Evolutionary conservation across 2,113 vertebrate species (phyloP).

Genomic region (Campylorhamphus procurvoides): DNA sequence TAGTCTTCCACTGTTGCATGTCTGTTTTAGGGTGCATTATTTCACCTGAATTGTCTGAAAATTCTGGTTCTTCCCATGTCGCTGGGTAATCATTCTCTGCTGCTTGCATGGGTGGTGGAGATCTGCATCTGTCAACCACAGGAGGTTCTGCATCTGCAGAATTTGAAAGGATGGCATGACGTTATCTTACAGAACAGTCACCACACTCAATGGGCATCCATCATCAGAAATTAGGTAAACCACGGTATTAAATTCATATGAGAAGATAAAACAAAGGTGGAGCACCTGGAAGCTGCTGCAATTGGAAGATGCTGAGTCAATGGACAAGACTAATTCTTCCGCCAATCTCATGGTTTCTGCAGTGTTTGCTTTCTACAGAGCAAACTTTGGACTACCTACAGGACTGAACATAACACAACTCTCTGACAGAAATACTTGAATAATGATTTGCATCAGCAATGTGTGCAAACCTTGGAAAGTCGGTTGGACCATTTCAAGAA

Average conservation of each 20-base stretch:
- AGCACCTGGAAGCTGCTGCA: not conserved
- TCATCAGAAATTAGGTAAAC: not conserved
- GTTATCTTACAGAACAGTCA: not conserved
- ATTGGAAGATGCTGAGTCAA: not conserved
- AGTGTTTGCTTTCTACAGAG: not conserved
- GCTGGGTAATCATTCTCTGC: conserved; percentile 75
- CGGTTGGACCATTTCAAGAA: not conserved
- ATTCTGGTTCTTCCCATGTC: conserved; percentile 92
- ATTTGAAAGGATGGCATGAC: conserved; percentile 27
- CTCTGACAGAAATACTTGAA: not conserved
- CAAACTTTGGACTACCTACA: not conserved
- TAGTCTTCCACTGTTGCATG: not conserved
- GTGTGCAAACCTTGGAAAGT: not conserved
- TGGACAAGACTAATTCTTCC: not conserved
- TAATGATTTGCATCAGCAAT: not conserved
- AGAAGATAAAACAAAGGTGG: not conserved
- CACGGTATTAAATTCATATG: not conserved
- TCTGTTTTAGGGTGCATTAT: not conserved
- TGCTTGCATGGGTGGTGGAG: conserved; percentile 84
- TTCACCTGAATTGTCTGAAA: conserved; percentile 98
- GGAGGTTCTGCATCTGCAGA: conserved; percentile 90
- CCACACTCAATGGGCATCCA: not conserved
- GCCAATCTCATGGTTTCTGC: not conserved
- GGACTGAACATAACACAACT: not conserved
- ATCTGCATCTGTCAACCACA: conserved; percentile 93